Conservation (phyloP, 2,888 invertebrate species). For the Anoncus sp. region DNA sequence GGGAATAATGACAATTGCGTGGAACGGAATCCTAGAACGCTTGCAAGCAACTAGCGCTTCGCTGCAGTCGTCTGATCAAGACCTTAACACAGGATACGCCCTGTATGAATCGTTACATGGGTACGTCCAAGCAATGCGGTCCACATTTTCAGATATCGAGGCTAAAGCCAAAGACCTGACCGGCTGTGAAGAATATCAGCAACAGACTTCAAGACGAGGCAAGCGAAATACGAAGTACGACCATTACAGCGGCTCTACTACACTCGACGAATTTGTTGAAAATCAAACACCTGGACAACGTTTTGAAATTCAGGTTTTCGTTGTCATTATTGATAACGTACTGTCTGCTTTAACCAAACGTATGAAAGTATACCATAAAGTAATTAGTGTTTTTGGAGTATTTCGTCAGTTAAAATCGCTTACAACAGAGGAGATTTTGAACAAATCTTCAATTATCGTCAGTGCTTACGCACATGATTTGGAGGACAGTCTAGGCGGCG, state of each 20-base stretch:
- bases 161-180: constrained; percentile 41
- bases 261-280: constrained; percentile 43
- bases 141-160: constrained; percentile 60
- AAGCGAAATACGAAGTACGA: constrained; percentile 47
- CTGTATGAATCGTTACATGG: constrained; percentile 64
- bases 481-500: constrained; percentile 31
- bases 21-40: constrained; percentile 65
- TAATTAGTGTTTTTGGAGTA: constrained; percentile 50
- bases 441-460: constrained; percentile 61
- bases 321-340: constrained; percentile 57
- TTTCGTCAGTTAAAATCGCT: constrained; percentile 57
- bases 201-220: constrained; percentile 41
- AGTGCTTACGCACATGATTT: constrained; percentile 62
- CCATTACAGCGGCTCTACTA: constrained; percentile 40
- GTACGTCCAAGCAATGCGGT: constrained; percentile 60
- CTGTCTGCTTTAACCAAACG: constrained; percentile 54
- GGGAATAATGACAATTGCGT: constrained; percentile 61
- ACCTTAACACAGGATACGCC: constrained; percentile 63
- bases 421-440: constrained; percentile 62
- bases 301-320: constrained; percentile 58
- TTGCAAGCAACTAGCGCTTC: constrained; percentile 66
- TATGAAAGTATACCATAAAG: constrained; percentile 53
- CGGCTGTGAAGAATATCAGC: constrained; percentile 44
- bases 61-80: constrained; percentile 65
- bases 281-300: constrained; percentile 47